phyloP scores from a whole-genome alignment of 2,113 vertebrate species.

The Geothlypis trichas region DNA sequence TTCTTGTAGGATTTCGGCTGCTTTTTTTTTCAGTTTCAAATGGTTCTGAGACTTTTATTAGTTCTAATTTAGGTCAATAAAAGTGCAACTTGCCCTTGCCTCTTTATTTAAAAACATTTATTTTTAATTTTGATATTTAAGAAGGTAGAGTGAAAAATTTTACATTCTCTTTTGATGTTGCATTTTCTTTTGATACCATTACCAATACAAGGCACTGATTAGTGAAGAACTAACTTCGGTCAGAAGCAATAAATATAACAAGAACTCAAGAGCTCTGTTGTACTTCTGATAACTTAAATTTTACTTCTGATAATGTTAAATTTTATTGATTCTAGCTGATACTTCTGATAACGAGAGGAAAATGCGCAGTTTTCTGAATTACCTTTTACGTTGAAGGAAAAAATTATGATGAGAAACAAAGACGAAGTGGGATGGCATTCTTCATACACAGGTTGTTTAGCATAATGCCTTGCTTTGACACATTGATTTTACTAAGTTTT shows the following conservation, averaged over 20 bases:
- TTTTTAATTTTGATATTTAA: not conserved
- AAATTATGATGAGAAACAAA: not conserved
- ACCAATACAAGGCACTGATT: not conserved
- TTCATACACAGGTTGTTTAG: not conserved
- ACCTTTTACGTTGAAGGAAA: not conserved
- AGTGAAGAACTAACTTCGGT: not conserved
- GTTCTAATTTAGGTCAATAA: not conserved
- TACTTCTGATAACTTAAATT: not conserved
- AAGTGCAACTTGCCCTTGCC: not conserved
- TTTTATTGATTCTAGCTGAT: not conserved
- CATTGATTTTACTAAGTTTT: not conserved
- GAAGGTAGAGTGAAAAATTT: not conserved
- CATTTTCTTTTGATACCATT: not conserved
- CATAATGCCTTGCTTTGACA: not conserved
- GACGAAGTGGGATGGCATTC: not conserved
- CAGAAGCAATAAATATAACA: not conserved
- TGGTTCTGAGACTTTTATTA: not conserved
- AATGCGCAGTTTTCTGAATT: not conserved
- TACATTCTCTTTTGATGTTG: not conserved
- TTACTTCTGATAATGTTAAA: not conserved
- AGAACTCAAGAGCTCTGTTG: not conserved
- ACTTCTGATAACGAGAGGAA: not conserved
- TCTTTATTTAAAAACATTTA: not conserved
- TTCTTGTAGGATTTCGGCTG: not conserved
- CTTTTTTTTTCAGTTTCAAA: not conserved